Percentiles rank a stretch among this genome's conserved stretches.
These are phyloP conservation scores for Lithobates sylvaticus DNA, from an alignment of 2,797 vertebrate genomes.

Conservation along the genomic window DNA sequence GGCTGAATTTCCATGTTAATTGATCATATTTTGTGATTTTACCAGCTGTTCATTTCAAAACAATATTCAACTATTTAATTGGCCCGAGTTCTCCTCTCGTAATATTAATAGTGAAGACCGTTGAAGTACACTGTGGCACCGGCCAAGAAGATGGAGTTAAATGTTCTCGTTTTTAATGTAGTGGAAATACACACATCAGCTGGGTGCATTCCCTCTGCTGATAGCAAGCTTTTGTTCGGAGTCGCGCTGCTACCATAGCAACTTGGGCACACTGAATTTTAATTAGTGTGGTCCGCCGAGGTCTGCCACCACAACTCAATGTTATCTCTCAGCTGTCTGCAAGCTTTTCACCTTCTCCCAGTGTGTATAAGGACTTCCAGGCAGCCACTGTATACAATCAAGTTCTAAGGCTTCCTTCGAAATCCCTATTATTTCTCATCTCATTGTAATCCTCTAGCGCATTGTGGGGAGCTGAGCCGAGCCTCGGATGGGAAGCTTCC, in stretches of 20 bases:
- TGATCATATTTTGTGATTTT: no score
- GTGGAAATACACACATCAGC: constrained; percentile 60
- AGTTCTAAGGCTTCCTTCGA: background rate
- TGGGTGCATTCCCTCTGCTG: constrained; percentile 52
- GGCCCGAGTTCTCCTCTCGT: no score
- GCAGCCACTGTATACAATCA: background rate
- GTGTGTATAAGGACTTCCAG: constrained; percentile 20
- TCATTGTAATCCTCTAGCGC: background rate
- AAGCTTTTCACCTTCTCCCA: constrained; percentile 21
- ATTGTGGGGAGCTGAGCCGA: background rate
- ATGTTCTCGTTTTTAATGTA: constrained; percentile 25
- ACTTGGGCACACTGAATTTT: constrained; percentile 70
- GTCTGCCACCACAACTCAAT: constrained; percentile 68
- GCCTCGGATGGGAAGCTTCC: background rate
- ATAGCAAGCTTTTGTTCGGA: constrained; percentile 69
- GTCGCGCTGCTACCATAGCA: constrained; percentile 72
- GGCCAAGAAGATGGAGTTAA: background rate
- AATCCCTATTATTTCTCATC: background rate
- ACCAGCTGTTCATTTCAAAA: no score
- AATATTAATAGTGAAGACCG: background rate
- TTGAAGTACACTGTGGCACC: background rate
- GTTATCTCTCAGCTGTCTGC: constrained; percentile 35
- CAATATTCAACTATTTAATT: no score
- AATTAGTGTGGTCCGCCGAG: constrained; percentile 68
- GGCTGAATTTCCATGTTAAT: no score